Evolutionary conservation across 1,140 invertebrate genomes (phyloP).

Genomic region (Coptotermes formosanus): DNA sequence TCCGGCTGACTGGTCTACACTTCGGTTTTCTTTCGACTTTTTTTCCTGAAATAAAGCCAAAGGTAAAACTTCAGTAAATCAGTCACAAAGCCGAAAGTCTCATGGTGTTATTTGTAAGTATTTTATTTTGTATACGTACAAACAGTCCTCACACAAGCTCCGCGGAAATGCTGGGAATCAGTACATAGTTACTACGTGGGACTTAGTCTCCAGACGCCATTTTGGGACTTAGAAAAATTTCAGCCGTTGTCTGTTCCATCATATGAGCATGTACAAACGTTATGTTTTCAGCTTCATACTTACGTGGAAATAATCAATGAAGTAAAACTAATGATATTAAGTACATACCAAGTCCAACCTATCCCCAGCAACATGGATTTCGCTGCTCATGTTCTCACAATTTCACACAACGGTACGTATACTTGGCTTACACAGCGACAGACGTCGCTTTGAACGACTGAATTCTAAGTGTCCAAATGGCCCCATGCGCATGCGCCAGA

Average conservation of each 20-base stretch:
- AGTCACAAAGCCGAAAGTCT: not conserved
- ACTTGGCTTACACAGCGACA: not conserved
- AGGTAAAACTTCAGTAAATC: not conserved
- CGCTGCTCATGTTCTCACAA: not conserved
- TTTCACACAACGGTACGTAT: not conserved
- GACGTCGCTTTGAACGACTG: not conserved
- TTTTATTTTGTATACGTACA: not conserved
- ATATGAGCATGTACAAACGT: not conserved
- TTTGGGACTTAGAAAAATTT: slow-evolving; percentile 84
- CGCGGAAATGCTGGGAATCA: not conserved
- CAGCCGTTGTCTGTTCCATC: slow-evolving; percentile 37
- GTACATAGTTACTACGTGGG: slow-evolving; percentile 46
- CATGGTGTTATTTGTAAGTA: not conserved
- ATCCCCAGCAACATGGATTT: not conserved
- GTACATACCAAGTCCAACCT: not conserved
- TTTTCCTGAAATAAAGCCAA: slow-evolving; percentile 44
- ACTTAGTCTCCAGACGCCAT: slow-evolving; percentile 75
- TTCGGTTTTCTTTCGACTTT: slow-evolving; percentile 47
- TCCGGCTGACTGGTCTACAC: slow-evolving; percentile 40
- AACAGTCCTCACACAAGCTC: not conserved
- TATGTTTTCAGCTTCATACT: not conserved
- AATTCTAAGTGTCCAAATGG: slow-evolving; percentile 8
- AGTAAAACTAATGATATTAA: not conserved
- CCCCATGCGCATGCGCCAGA: not conserved
- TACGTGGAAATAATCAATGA: not conserved